These are phyloP conservation scores for Cichladusa arquata DNA, from an alignment of 2,113 vertebrate genomes.

Conservation along the genomic window DNA sequence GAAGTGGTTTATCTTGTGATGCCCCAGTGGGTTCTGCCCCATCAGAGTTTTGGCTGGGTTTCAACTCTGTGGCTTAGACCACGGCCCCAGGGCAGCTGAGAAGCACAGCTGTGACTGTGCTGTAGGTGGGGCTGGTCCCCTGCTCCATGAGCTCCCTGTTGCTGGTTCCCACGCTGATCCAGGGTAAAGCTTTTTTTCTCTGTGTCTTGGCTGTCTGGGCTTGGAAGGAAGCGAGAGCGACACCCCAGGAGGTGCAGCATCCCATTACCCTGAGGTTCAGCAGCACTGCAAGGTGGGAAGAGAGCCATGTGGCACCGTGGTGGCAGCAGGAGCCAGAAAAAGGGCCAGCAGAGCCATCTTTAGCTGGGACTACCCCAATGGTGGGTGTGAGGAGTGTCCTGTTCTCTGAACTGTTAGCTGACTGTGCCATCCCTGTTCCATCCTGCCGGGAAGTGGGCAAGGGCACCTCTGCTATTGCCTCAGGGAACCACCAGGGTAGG, in stretches of 20 bases:
- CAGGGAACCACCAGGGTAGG: neutral
- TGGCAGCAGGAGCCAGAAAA: neutral
- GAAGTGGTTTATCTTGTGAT: neutral
- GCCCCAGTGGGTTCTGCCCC: neutral
- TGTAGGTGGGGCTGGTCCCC: slow-evolving; percentile 68
- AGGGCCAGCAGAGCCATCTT: neutral
- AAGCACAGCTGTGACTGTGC: neutral
- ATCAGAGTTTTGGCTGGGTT: neutral
- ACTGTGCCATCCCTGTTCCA: neutral
- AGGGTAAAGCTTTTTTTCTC: neutral
- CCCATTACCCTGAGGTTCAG: neutral
- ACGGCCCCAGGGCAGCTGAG: neutral
- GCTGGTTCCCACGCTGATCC: neutral
- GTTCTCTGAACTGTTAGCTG: neutral
- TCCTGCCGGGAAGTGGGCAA: rapidly evolving
- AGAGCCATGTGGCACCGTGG: neutral
- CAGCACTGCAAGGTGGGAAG: rapidly evolving
- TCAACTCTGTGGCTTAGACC: neutral
- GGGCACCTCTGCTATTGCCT: neutral
- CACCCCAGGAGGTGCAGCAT: neutral
- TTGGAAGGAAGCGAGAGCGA: rapidly evolving
- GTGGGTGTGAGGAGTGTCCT: neutral
- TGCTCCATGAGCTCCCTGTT: neutral
- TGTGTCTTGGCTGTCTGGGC: neutral
- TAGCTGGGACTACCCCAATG: neutral